Base-by-base conservation (phyloP, 2,888 invertebrate genomes). In the Bruchidius siliquastri region DNA sequence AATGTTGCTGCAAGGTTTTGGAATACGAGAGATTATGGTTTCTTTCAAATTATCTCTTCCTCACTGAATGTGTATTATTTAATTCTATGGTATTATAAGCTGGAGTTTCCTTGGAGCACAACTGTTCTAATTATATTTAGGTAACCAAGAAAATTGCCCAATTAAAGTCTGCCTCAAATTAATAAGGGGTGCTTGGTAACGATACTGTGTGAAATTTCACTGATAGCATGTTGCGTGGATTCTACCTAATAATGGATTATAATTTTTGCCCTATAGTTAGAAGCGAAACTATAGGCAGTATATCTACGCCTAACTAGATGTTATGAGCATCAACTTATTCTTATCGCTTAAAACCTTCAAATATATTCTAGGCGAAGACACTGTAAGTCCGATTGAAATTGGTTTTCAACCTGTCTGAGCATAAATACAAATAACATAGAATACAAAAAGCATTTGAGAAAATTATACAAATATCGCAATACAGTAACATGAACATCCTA, bases 41-140 rank as follows among this genome's bases (percentile, higher is more conserved):
- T 1, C 18, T 49, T 49, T 18, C 49, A 49, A 49, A 49, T 49
- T 49, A 49, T 13, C 18, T 8, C 18, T 49, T 49, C 49, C 49
- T 49, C 49, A 49, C 6, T 49, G 49, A 49, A 8, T 1, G 13
- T 13, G 13, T 49, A 49, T 13, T 49, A 49, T 49, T 49, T 49
- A 49, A 49, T 49, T 8, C 0, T 49, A 49, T 49, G 49, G 49
- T 13, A 49, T 49, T 49, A 49, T 49, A 4, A 18, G 49, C 49
- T 49, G 1, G 49, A 49, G 13, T 49, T 49, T 83, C 83, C 81
- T 84, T 84, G 84, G 79, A 80, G 76, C 81, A 79, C 82, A 84
- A 83, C 83, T 83, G 83, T 83, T 83, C 82, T 84, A 84, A 84
- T 84, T 83, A 82, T 81, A 83, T 79, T 81, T 80, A 49, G 49